Conservation (phyloP, 1,140 invertebrate genomes). For the Drosophila serrata region DNA sequence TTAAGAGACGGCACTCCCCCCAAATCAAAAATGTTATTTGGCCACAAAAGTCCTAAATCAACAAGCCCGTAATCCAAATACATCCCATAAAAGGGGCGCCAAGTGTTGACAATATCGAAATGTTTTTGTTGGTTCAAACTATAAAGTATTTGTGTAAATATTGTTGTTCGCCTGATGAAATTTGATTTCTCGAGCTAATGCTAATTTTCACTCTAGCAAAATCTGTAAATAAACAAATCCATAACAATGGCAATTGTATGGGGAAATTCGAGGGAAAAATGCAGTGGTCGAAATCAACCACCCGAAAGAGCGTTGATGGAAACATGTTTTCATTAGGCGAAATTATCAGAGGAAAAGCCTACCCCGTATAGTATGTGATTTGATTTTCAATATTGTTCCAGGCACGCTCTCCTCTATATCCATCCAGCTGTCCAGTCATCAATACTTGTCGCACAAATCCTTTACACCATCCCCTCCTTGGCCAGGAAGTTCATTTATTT, state of each 20-base stretch:
- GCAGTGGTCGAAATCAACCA: conserved; percentile 37
- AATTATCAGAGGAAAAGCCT: conserved; percentile 38
- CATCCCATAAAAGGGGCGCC: conserved; percentile 7
- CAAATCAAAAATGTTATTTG: conserved; percentile 46
- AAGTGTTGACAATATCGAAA: conserved; percentile 69
- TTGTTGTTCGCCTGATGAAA: conserved; percentile 60
- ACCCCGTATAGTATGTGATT: conserved; percentile 21
- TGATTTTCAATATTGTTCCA: conserved; percentile 44
- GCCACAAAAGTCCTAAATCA: conserved; percentile 64
- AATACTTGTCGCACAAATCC: conserved; percentile 81
- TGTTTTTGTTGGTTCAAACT: conserved; percentile 49
- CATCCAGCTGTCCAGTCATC: conserved; percentile 69
- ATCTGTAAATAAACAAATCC: conserved; percentile 71
- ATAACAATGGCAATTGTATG: conserved; percentile 65
- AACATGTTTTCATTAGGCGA: conserved; percentile 61
- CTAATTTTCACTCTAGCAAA: conserved; percentile 72
- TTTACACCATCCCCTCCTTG: conserved; percentile 43
- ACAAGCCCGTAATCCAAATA: conserved; percentile 50
- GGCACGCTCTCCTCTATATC: conserved; percentile 16
- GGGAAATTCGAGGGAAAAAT: conserved; percentile 19
- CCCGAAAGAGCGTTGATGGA: conserved; percentile 38
- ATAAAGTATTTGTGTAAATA: conserved; percentile 75
- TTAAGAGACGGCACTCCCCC: conserved; percentile 35
- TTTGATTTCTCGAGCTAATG: conserved; percentile 69
- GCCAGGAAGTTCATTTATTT: conserved; percentile 76